Evolutionary conservation across 2,113 vertebrate species (phyloP), one percentile per base, ranked within the genome.

Genomic region (Hippocampus zosterae): DNA sequence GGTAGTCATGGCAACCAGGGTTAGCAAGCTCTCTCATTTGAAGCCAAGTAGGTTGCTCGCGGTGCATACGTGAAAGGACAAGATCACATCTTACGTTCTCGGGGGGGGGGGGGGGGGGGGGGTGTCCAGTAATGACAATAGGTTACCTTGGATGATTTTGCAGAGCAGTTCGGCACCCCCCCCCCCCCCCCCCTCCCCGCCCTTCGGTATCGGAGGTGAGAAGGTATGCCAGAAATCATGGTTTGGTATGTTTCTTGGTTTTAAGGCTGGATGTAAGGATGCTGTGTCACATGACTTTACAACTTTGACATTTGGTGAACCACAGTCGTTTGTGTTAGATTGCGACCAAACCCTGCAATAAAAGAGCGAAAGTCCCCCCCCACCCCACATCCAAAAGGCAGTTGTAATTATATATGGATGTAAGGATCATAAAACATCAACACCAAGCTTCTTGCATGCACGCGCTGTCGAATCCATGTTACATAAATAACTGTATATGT

Each of bases 1-100:
- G 11, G 83, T 87, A 78, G 62, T 80, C 74, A n/a, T 72, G 57
- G 86, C 65, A 81, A 87, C 80, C 53, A 10, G 19, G 61, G 61
- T 68, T 68, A 44, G 16, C 41, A 12, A 12, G 19, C 16, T 16
- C 16, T 16, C 68, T 65, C 63, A 56, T 72, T 75, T 53, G 60
- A 27, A 61, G 63, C 66, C 40, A 65, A 73, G 60, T 46, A 48
- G 15, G 1, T 60, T 40, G 23, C 52, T 78, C 63, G 63, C 70
- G 37, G 27, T 65, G 55, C 44, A 65, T n/a, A 69, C 44, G 37
- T 44, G 44, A 41, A 56, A 44, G 67, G 53, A n/a, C 56, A 57
- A 63, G 71, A 37, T n/a, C 6, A 63, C n/a, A 67, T 40, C 7
- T 64, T 41, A 29, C 61, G 23, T 56, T 37, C 55, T 67, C 37